Evolutionary conservation across 2,113 vertebrate species (phyloP), one percentile per base, ranked within the genome.

Genomic region (Dolichotis patagonum): DNA sequence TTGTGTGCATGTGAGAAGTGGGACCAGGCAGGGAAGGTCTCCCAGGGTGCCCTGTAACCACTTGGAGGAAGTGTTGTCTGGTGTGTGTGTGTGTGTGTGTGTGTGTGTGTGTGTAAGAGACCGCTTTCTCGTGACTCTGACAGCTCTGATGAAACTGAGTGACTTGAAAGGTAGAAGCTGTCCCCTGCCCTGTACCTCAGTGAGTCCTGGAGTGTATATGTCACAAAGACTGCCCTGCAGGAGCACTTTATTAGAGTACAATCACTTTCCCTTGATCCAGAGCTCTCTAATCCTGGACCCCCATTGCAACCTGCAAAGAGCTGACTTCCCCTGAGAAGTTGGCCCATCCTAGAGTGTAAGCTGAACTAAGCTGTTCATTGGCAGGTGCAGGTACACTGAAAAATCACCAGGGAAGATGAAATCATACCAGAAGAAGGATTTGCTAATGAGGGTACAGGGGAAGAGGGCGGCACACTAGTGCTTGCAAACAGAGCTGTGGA

Each of bases 361-460:
- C 56, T 54, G 32, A 69, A 38, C 92, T 62, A 60, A 85, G 69
- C 43, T 87, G 67, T 67, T 90, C 75, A 3, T 90, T 35, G 77
- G 81, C 35, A 85, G 88, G 77, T 56, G 46, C 82, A 88, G 82
- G 54, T 16, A 65, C 17, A 38, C 11, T 92, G 77, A 88, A 93
- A 92, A 94, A 35, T 38, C 80, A 97, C 83, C 85, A 82, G 90
- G 41, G 85, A 85, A 92, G 63, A 95, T 86, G 43, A 52, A 78
- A 91, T 92, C 89, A 69, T 71, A 89, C n/a, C 84, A 28, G 28
- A 85, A 56, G 67, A 92, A 88, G 75, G 78, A 91, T 91, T 81
- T 63, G 81, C 65, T 83, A 85, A 78, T 8, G 63, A 92, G 88
- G 43, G 49, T 2, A 26, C 35, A 63, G 17, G 63, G 46, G 54